Base-by-base conservation (phyloP, 2,113 vertebrate genomes). In the Oncorhynchus keta region DNA sequence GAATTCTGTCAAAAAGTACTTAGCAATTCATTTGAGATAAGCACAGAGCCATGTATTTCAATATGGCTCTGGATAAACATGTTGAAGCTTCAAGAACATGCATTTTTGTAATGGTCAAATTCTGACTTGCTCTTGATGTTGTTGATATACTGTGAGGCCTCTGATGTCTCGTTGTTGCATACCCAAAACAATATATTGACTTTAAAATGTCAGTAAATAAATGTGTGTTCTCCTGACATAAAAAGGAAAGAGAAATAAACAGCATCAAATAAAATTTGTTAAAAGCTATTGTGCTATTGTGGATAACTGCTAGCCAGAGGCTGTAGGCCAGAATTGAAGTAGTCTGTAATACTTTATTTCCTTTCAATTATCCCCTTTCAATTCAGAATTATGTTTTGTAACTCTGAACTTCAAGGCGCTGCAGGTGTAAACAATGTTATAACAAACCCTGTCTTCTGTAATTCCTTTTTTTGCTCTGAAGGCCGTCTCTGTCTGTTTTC, bases 371-470 rank as follows among this genome's bases (percentile, higher is more conserved):
- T 77, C n/a, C 39, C 61, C 79, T 76, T 78, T 79, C 73, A 71
- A 67, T 81, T 85, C 75, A 35, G 75, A 85, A 83, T 74, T 51
- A 71, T 83, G 81, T 64, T 81, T 78, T 72, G 79, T 72, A 62
- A 74, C 71, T 76, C 76, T 68, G 51, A 73, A 82, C 67, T 87
- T 77, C 35, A 79, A 80, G 68, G 68, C 39, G 73, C 85, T 89
- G 24, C 75, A 82, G 80, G 87, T 89, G 73, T 83, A 86, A 88
- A 85, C 83, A 86, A 73, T 49, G 70, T 67, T 67, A 70, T 30
- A 28, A 77, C 24, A 78, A 57, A 79, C 55, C 71, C 80, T 73
- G 68, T 81, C 81, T 67, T 68, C 77, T 8, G 9, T 67, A 67
- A 76, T 65, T 57, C 30, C 12, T 57, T 72, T 62, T 75, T 75